Evolutionary conservation across 2,797 vertebrate species (phyloP).

Genomic region (Acipenser oxyrinchus): DNA sequence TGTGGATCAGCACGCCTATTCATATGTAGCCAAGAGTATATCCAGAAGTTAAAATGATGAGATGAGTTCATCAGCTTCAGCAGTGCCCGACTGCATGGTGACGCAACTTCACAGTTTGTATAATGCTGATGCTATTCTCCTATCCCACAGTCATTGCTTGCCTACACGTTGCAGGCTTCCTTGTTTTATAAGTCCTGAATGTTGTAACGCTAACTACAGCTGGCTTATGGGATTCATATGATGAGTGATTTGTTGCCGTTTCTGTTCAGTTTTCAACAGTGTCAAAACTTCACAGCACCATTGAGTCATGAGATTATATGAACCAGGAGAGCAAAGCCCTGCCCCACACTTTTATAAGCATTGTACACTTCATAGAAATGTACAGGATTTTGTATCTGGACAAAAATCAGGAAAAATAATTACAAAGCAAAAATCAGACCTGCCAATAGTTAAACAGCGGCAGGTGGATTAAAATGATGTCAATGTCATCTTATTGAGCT

Average conservation of each 20-base stretch:
- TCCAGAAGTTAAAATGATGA: too few relatives aligned
- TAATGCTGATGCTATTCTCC: constrained; percentile 15
- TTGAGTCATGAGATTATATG: not conserved
- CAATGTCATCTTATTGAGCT: too few relatives aligned
- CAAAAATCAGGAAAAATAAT: too few relatives aligned
- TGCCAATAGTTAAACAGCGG: too few relatives aligned
- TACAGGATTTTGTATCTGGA: too few relatives aligned
- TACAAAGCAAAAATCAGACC: too few relatives aligned
- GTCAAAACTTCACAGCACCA: not conserved
- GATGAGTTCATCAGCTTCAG: constrained; percentile 3
- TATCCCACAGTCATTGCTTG: constrained; percentile 15
- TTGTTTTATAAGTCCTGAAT: constrained; percentile 12
- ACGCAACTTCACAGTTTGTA: constrained; percentile 6
- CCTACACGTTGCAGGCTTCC: constrained; percentile 25
- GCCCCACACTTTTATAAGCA: too few relatives aligned
- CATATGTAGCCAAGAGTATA: too few relatives aligned
- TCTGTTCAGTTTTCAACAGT: constrained; percentile 1
- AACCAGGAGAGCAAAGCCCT: not conserved
- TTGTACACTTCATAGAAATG: too few relatives aligned
- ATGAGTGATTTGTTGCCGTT: constrained; percentile 5
- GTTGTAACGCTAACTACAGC: not conserved
- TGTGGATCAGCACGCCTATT: too few relatives aligned
- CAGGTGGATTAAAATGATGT: too few relatives aligned
- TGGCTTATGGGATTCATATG: not conserved
- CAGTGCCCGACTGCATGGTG: not conserved